A percentile compares a stretch with the other conserved stretches of the same genome.
Evolutionary conservation across 2,888 invertebrate genomes (phyloP).

Genomic region (Platypus cylindrus): DNA sequence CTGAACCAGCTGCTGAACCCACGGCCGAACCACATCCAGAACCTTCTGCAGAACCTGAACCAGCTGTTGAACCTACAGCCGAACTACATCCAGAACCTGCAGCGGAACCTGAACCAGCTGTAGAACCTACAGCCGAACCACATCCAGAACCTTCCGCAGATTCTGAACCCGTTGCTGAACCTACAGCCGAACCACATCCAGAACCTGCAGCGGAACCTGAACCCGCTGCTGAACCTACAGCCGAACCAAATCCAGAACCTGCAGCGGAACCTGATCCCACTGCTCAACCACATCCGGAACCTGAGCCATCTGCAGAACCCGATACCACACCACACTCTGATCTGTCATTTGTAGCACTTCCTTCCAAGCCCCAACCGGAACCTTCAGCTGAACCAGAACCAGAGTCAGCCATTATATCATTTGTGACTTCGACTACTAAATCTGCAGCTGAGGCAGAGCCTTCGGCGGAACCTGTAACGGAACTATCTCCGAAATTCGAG

Average conservation of each 20-base stretch:
- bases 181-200: constrained; percentile 27
- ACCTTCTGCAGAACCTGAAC: constrained; percentile 18
- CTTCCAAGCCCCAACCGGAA: neutral
- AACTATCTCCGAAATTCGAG: too few species aligned
- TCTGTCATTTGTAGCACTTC: too few species aligned
- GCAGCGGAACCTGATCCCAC: constrained; percentile 10
- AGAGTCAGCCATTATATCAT: constrained; percentile 13
- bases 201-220: constrained; percentile 22
- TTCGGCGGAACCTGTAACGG: too few species aligned
- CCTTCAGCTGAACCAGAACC: constrained; percentile 10
- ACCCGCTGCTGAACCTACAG: constrained; percentile 19
- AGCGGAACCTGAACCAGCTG: constrained; percentile 19
- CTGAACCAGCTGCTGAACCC: constrained; percentile 16
- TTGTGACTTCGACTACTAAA: constrained; percentile 8
- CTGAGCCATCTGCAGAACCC: constrained; percentile 1
- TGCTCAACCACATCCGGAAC: constrained; percentile 17
- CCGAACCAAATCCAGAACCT: constrained; percentile 16
- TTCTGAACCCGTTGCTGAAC: constrained; percentile 16
- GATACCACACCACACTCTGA: neutral
- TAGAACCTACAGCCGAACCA: constrained; percentile 32
- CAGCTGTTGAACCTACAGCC: constrained; percentile 18
- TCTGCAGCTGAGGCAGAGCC: neutral
- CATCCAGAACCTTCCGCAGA: constrained; percentile 30
- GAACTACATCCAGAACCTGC: constrained; percentile 21
- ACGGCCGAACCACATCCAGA: constrained; percentile 20